phyloP scores from a whole-genome alignment of 53 echinoderm and acorn worm genomes.

The Echinarachnius parma region DNA sequence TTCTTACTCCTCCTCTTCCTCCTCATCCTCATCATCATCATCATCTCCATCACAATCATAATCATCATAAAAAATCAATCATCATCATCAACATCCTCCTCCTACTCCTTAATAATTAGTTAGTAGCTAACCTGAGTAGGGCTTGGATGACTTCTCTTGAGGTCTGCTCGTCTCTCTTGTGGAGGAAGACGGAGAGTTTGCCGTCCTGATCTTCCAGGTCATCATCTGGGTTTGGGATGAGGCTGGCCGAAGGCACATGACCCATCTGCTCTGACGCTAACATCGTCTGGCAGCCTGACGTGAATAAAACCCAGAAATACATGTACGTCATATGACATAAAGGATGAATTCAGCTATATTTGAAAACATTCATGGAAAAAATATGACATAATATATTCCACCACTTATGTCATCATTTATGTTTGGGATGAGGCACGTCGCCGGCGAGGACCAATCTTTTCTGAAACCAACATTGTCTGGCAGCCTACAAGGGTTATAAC shows the following conservation, averaged over 20 bases:
- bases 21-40: background rate
- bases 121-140: slow-evolving; percentile 63
- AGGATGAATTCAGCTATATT: no score
- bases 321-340: no score
- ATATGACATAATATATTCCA: background rate
- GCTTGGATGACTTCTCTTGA: slow-evolving; percentile 88
- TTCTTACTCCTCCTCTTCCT: no score
- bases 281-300: slow-evolving; percentile 77
- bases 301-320: no score
- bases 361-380: no score
- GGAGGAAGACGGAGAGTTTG: slow-evolving; percentile 81
- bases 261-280: slow-evolving; percentile 55
- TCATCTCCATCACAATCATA: background rate
- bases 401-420: background rate
- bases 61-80: background rate
- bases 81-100: background rate
- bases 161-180: slow-evolving; percentile 82
- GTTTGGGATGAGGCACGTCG: background rate
- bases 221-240: slow-evolving; percentile 57
- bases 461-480: background rate
- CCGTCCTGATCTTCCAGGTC: slow-evolving; percentile 80
- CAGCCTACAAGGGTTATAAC: no score
- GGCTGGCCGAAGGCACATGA: slow-evolving; percentile 30
- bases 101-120: background rate
- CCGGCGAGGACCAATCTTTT: background rate